Evolutionary conservation across 2,113 vertebrate species (phyloP), one percentile per base, ranked within the genome.

Genomic region (Microtus ochrogaster): DNA sequence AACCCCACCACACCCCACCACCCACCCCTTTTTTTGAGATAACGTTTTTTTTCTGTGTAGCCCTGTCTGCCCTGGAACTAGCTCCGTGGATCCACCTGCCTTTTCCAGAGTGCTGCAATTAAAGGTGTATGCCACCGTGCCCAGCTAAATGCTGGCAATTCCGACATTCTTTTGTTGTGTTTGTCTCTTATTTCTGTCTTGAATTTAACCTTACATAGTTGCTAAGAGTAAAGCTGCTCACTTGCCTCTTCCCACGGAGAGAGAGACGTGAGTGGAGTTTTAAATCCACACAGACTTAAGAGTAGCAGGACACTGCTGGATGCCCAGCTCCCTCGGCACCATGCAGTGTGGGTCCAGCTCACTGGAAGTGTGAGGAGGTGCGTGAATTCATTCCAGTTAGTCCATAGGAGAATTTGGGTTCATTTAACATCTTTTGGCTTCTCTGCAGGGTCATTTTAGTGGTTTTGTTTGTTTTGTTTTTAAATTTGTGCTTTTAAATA

Each of bases 131-230:
- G 21, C 12, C 36, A 39, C 36, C 55, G 39, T 81, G 36, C 78
- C 78, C 33, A 24, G 52, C 78, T 44, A 74, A 41, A 24, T 74
- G 72, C 72, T 81, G 14, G n/a, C 39, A 7, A 92, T 95, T 96
- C 47, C 91, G 44, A 91, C 72, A 4, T 19, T 5, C 17, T 65
- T 74, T 79, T 24, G 28, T 65, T 4, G 13, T 93, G 68, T 85
- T 94, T 92, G 63, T 61, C n/a, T 30, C 33, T 91, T 39, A 26
- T 73, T 94, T 96, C 94, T 79, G 49, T 61, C n/a, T 52, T 94
- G 44, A 77, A 52, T 92, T 81, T 83, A 78, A n/a, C 39, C 11
- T 5, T 82, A 16, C 26, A 26, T n/a, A 63, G 72, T 61, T 94
- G 33, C 61, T 77, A 79, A 83, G 47, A 74, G 76, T 41, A 2